These are phyloP conservation scores for Trichomalopsis sarcophagae DNA, from an alignment of 1,140 invertebrate genomes.

Conservation along the genomic window DNA sequence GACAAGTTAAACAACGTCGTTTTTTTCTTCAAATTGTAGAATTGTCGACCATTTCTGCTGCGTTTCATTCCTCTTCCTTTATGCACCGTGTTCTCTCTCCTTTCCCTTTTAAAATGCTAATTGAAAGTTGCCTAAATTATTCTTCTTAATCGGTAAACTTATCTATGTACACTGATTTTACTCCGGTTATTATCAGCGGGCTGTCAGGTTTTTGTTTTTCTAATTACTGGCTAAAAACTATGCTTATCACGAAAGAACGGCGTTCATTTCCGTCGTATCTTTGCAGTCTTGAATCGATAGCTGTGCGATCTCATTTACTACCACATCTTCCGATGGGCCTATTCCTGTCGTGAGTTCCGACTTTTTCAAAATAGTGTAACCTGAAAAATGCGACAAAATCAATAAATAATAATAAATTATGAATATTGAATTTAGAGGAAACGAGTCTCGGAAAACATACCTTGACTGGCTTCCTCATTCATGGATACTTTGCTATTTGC, in stretches of 20 bases:
- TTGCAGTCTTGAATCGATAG: constrained; percentile 69
- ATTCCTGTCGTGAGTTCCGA: constrained; percentile 46
- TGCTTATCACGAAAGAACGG: constrained; percentile 68
- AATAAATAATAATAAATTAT: not conserved
- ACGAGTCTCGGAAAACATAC: constrained; percentile 4
- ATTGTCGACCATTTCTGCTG: constrained; percentile 19
- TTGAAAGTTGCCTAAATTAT: constrained; percentile 45
- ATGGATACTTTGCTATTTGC: constrained; percentile 53
- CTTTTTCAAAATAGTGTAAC: constrained; percentile 67
- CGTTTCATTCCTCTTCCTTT: constrained; percentile 39
- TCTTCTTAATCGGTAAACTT: constrained; percentile 59
- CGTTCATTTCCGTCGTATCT: constrained; percentile 61
- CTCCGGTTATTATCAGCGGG: constrained; percentile 51
- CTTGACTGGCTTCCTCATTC: constrained; percentile 56
- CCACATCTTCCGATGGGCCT: constrained; percentile 57
- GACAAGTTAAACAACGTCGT: constrained; percentile 13
- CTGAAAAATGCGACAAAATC: constrained; percentile 31
- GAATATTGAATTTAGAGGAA: not conserved
- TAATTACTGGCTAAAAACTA: constrained; percentile 53
- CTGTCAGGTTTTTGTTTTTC: constrained; percentile 45
- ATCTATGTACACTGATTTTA: constrained; percentile 64
- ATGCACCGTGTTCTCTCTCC: constrained; percentile 30
- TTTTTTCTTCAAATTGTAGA: constrained; percentile 31
- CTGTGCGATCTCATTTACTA: constrained; percentile 62
- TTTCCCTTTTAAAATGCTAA: constrained; percentile 35